Evolutionary conservation across 2,113 vertebrate species (phyloP), one percentile per base, ranked within the genome.

Genomic region (Caracal caracal): DNA sequence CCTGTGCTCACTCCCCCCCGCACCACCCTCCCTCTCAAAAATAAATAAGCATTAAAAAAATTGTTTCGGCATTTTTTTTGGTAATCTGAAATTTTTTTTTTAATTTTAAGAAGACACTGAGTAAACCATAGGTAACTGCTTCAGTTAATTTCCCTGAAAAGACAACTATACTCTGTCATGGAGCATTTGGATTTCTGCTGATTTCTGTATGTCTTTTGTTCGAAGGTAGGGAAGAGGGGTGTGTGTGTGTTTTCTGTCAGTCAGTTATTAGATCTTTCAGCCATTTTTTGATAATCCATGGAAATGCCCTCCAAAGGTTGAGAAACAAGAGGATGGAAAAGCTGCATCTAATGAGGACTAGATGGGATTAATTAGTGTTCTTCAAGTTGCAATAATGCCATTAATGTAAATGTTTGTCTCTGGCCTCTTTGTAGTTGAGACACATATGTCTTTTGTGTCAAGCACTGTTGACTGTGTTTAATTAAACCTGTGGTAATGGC

Each of bases 21-120:
- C 56, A 53, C 53, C 5, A 2, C 2, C 56, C 20, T 0, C 20
- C 6, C 19, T 7, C 40, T 43, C 40, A 43, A 43, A 43, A 59
- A 59, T 22, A 19, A 22, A 59, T 22, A 53, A 53, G 17, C 53
- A 53, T 53, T 53, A 53, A 53, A 53, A 53, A 53, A 53, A 53
- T 90, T 97, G 24, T 76, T 88, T 49, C 61, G 47, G 33, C 66
- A 65, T 78, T 86, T 96, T 81, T 81, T 15, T 94, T 94, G 1
- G 1, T 70, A 94, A 90, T 81, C 15, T 70, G 28, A 82, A 28
- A 20, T 86, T 91, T 28, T 66, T 10, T 90, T 88, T 90, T 37
- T 49, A 0, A 71, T 70, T 82, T 43, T 91, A 76, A 51, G 53
- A 80, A 20, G 28, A 78, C 51, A 61, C 12, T 63, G 22, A 88